These are phyloP conservation scores for Temnothorax unifasciatus DNA, from an alignment of 2,888 invertebrate species.

Conservation along the genomic window DNA sequence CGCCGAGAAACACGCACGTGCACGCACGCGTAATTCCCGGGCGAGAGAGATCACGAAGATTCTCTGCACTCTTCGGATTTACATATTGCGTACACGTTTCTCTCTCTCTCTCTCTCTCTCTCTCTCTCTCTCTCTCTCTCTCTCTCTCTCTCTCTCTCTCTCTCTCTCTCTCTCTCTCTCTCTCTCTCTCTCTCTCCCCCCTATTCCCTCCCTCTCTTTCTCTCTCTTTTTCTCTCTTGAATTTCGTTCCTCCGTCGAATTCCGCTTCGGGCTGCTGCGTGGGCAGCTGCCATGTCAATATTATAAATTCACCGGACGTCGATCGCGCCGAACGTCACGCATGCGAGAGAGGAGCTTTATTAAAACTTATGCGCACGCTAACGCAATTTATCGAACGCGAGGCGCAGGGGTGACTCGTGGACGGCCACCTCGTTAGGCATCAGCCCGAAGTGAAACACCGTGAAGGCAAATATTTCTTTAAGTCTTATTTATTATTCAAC, in stretches of 20 bases:
- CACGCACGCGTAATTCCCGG: slow-evolving; percentile 58
- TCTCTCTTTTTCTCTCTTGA: slow-evolving; percentile 46
- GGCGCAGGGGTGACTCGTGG: slow-evolving; percentile 55
- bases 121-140: slow-evolving; percentile 30
- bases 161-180: background rate
- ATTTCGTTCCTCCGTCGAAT: slow-evolving; percentile 58
- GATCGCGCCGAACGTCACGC: slow-evolving; percentile 60
- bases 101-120: background rate
- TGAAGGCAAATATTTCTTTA: slow-evolving; percentile 56
- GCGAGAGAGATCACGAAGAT: slow-evolving; percentile 60
- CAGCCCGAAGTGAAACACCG: slow-evolving; percentile 51
- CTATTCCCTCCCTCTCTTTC: background rate
- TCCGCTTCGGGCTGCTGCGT: slow-evolving; percentile 69
- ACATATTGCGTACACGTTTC: slow-evolving; percentile 64
- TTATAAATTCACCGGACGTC: slow-evolving; percentile 71
- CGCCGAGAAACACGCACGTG: slow-evolving; percentile 39
- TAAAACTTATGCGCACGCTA: slow-evolving; percentile 63
- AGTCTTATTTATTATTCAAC: slow-evolving; percentile 55
- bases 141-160: background rate
- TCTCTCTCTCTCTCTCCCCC: background rate
- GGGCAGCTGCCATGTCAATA: slow-evolving; percentile 73
- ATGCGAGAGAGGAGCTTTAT: slow-evolving; percentile 64
- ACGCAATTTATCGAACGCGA: slow-evolving; percentile 65
- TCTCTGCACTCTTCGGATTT: slow-evolving; percentile 63
- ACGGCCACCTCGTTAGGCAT: slow-evolving; percentile 55